These are phyloP conservation scores for Ichneumoninae sp. DNA, from an alignment of 2,888 invertebrate genomes.

Conservation along the genomic window DNA sequence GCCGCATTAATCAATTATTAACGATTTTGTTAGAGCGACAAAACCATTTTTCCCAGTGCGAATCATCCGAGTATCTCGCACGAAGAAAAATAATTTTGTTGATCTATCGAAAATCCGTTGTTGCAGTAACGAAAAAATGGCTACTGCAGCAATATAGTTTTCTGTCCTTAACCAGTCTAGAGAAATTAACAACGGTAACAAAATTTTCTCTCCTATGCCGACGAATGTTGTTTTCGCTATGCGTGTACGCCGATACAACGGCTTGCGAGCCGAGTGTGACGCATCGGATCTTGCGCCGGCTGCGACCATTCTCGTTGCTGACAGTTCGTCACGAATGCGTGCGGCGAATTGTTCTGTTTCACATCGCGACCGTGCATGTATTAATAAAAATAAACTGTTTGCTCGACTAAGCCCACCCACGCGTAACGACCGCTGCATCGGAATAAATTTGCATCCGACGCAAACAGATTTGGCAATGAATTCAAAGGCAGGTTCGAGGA, in stretches of 20 bases:
- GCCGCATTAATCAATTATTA: too few relatives aligned
- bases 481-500: conserved; percentile 56
- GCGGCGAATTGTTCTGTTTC: conserved; percentile 31
- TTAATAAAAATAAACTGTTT: conserved; percentile 38
- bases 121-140: too few relatives aligned
- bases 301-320: conserved; percentile 18
- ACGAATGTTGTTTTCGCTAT: not conserved
- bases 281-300: not conserved
- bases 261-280: not conserved
- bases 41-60: too few relatives aligned
- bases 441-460: conserved; percentile 62
- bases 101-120: too few relatives aligned
- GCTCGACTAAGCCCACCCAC: conserved; percentile 63
- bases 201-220: not conserved
- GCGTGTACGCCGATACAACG: not conserved
- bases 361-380: conserved; percentile 29
- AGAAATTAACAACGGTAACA: too few relatives aligned
- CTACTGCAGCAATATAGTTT: too few relatives aligned
- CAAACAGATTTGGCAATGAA: conserved; percentile 60
- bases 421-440: conserved; percentile 30
- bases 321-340: conserved; percentile 25
- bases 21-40: too few relatives aligned
- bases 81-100: too few relatives aligned
- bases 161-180: too few relatives aligned
- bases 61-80: too few relatives aligned